Percentiles rank a stretch among this genome's conserved stretches.
These are phyloP conservation scores for Trinectes maculatus DNA, from an alignment of 2,113 vertebrate genomes.

Conservation along the genomic window DNA sequence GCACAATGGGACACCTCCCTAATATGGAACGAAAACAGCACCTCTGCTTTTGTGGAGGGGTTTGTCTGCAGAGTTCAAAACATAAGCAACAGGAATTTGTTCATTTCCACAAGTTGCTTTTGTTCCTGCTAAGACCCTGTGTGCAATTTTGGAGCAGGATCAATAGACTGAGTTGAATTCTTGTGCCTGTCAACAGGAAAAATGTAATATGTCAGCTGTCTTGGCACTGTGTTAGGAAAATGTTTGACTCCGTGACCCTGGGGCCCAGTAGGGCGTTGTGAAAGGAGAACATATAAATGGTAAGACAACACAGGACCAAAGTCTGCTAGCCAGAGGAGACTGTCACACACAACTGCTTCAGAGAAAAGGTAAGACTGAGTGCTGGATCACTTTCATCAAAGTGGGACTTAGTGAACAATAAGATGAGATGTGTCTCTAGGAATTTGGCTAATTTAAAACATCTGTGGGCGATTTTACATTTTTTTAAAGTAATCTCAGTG, in stretches of 20 bases:
- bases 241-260: slow-evolving; percentile 50
- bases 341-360: slow-evolving; percentile 28
- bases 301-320: slow-evolving; percentile 15
- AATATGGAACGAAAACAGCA: slow-evolving; percentile 41
- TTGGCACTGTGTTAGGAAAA: slow-evolving; percentile 64
- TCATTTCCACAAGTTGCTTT: slow-evolving; percentile 33
- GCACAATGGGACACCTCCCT: slow-evolving; percentile 28
- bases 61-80: slow-evolving; percentile 26
- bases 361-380: slow-evolving; percentile 54
- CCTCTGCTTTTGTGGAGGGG: slow-evolving; percentile 1
- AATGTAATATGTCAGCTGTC: slow-evolving; percentile 52
- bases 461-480: no score
- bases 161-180: slow-evolving; percentile 50
- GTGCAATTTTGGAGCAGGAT: slow-evolving; percentile 42
- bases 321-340: slow-evolving; percentile 37
- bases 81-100: slow-evolving; percentile 32
- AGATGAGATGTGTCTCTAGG: no score
- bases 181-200: slow-evolving; percentile 61
- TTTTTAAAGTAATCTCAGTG: no score
- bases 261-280: slow-evolving; percentile 17
- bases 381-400: no score
- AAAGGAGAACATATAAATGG: slow-evolving; percentile 50
- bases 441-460: no score
- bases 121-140: slow-evolving; percentile 31
- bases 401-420: no score